phyloP scores from a whole-genome alignment of 2,113 vertebrate genomes.

The Struthio camelus region DNA sequence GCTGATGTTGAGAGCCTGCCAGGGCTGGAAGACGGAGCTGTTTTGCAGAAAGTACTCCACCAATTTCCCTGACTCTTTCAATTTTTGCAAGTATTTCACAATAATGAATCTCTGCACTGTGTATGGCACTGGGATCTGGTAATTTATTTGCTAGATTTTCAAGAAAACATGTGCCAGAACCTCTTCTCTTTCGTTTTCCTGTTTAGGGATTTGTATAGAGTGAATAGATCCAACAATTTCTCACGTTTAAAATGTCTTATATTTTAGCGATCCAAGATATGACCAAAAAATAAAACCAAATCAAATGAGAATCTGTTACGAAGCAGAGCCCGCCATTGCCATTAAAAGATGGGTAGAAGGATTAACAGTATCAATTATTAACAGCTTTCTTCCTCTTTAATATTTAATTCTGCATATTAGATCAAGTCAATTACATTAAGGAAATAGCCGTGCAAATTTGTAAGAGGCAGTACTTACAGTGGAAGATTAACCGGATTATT shows the following conservation, averaged over 20 bases:
- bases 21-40: constrained; percentile 29
- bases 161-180: background rate
- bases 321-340: constrained; percentile 4
- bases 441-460: constrained; percentile 67
- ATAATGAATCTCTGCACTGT: background rate
- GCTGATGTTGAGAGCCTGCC: constrained; percentile 9
- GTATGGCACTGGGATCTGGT: background rate
- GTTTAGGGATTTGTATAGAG: background rate
- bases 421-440: constrained; percentile 70
- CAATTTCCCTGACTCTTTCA: background rate
- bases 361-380: constrained; percentile 82
- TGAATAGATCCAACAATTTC: background rate
- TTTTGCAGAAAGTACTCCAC: background rate
- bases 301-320: background rate
- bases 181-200: background rate
- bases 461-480: constrained; percentile 56
- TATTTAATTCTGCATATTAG: constrained; percentile 79
- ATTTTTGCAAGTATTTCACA: background rate
- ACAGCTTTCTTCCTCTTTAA: constrained; percentile 75
- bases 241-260: background rate
- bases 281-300: background rate
- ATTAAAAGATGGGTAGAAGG: constrained; percentile 63
- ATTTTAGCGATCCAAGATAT: background rate
- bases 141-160: background rate
- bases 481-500: constrained; percentile 50